Evolutionary conservation across 2,797 vertebrate species (phyloP).

Genomic region (Oreortyx pictus): DNA sequence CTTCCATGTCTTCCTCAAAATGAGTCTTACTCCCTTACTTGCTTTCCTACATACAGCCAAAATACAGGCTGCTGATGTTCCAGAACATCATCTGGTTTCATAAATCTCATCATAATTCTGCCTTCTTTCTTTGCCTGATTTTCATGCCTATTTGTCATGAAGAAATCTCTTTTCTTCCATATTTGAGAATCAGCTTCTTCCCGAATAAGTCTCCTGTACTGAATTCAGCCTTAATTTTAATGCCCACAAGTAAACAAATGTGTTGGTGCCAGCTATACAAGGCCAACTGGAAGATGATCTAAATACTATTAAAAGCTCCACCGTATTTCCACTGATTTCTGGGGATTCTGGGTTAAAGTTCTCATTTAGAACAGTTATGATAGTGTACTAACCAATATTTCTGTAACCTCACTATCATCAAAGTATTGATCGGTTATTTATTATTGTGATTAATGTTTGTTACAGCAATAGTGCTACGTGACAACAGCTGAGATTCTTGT

Average conservation of each 20-base stretch:
- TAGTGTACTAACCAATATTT: not conserved
- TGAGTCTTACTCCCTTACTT: not conserved
- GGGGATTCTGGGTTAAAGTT: slow-evolving; percentile 2
- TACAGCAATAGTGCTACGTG: slow-evolving; percentile 30
- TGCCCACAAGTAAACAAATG: not conserved
- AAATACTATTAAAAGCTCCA: not conserved
- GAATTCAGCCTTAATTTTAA: not conserved
- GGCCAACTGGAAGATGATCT: not conserved
- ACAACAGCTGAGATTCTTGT: slow-evolving; percentile 13
- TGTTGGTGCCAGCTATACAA: not conserved
- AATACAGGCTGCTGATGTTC: not conserved
- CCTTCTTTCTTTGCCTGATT: not conserved
- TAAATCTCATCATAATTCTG: not conserved
- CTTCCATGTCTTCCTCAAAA: not conserved
- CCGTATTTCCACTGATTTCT: not conserved
- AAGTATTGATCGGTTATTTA: not conserved
- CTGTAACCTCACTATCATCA: not conserved
- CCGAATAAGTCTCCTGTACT: not conserved
- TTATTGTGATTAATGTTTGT: not conserved
- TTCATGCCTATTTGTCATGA: not conserved
- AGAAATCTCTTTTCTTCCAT: not conserved
- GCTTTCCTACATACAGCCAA: not conserved
- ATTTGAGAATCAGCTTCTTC: not conserved
- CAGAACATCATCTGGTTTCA: not conserved
- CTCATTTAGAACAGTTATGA: not conserved